phyloP scores from a whole-genome alignment of 2,888 invertebrate genomes.

The Epistrophe grossulariae region DNA sequence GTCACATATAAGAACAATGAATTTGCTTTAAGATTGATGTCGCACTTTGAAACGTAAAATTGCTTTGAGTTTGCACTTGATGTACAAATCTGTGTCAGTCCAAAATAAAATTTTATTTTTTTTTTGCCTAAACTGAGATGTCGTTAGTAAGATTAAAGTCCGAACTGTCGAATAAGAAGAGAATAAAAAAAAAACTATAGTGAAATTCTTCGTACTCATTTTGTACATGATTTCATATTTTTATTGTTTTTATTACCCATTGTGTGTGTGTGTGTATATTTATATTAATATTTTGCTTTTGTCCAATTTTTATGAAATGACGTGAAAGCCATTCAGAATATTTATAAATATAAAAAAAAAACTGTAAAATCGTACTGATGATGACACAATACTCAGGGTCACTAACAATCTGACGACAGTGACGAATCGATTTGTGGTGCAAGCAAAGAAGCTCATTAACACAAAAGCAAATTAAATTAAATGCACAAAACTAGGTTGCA shows the following conservation, averaged over 20 bases:
- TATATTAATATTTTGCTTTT: neutral
- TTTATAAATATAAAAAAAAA: neutral
- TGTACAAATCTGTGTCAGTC: slow-evolving; percentile 42
- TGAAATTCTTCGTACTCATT: slow-evolving; percentile 10
- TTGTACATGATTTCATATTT: slow-evolving; percentile 25
- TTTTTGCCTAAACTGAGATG: slow-evolving; percentile 6
- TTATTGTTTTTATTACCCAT: slow-evolving; percentile 20
- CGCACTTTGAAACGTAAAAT: slow-evolving; percentile 40
- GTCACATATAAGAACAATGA: slow-evolving; percentile 44
- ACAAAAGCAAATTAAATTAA: neutral
- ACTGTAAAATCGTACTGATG: neutral
- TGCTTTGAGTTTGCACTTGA: neutral
- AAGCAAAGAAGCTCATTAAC: neutral
- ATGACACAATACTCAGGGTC: slow-evolving; percentile 25
- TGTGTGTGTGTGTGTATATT: slow-evolving; percentile 14
- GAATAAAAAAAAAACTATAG: neutral
- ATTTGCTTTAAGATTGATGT: slow-evolving; percentile 42
- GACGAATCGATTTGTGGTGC: slow-evolving; percentile 6
- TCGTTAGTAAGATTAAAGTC: slow-evolving; percentile 24
- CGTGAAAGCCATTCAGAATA: neutral
- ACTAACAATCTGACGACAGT: neutral
- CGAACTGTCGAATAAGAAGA: neutral
- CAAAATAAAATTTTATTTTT: neutral
- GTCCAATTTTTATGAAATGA: neutral
- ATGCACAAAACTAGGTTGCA: neutral